Conservation (phyloP, 2,888 invertebrate genomes). For the Drosophila barbarae region DNA sequence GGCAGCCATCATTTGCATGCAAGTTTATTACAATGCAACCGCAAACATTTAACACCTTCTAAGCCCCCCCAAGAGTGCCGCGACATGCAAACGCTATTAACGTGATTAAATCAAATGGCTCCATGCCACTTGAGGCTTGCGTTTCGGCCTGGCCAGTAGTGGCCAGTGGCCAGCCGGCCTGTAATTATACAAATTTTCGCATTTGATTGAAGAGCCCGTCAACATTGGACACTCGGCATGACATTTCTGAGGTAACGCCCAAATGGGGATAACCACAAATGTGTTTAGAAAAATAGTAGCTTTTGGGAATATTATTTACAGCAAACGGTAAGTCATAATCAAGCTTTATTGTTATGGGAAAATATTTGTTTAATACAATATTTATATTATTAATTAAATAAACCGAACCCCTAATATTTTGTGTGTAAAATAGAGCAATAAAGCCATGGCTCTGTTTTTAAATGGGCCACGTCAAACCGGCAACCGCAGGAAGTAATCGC, state of each 20-base stretch:
- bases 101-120: slow-evolving; percentile 70
- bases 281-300: not conserved
- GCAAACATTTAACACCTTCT: slow-evolving; percentile 69
- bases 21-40: slow-evolving; percentile 49
- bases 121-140: slow-evolving; percentile 26
- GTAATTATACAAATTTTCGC: slow-evolving; percentile 69
- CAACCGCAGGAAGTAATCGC: slow-evolving; percentile 68
- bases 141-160: slow-evolving; percentile 4
- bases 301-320: not conserved
- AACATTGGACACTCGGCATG: slow-evolving; percentile 27
- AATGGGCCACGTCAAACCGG: slow-evolving; percentile 68
- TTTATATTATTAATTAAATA: too few species aligned
- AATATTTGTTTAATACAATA: too few species aligned
- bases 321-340: not conserved
- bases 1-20: slow-evolving; percentile 45
- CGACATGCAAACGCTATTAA: slow-evolving; percentile 72
- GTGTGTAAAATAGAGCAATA: not conserved
- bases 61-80: slow-evolving; percentile 32
- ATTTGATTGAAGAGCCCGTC: slow-evolving; percentile 68
- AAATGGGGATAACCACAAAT: not conserved
- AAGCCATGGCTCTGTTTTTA: slow-evolving; percentile 46
- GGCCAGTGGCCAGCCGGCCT: slow-evolving; percentile 21
- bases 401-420: not conserved
- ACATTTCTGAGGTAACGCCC: slow-evolving; percentile 15
- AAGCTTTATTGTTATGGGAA: too few species aligned